Percentiles rank a stretch among this genome's conserved stretches.
Conservation (phyloP, 2,113 vertebrate genomes). For the Dipodomys ordii region DNA sequence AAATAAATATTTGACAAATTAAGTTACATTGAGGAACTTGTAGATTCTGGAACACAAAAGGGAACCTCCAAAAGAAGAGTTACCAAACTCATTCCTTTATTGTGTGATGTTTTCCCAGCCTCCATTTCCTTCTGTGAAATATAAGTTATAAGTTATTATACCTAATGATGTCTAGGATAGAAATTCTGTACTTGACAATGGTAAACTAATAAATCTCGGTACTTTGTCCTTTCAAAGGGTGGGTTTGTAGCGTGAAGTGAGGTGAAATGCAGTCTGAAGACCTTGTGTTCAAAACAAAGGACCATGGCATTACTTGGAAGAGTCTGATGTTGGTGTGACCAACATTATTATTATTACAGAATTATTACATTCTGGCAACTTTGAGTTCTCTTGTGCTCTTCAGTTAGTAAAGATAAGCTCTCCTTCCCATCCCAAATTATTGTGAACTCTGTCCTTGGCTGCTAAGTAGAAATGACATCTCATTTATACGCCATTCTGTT, state of each 20-base stretch:
- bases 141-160: slow-evolving; percentile 42
- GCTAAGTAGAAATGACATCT: slow-evolving; percentile 54
- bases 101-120: not conserved
- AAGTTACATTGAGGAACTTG: not conserved
- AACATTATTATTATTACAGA: slow-evolving; percentile 40
- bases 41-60: not conserved
- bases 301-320: slow-evolving; percentile 38
- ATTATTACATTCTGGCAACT: slow-evolving; percentile 68
- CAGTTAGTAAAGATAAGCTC: slow-evolving; percentile 37
- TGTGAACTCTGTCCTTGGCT: slow-evolving; percentile 49
- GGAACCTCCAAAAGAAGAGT: not conserved
- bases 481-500: slow-evolving; percentile 28
- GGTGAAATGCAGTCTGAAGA: slow-evolving; percentile 68
- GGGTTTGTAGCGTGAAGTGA: slow-evolving; percentile 58
- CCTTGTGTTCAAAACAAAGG: slow-evolving; percentile 53
- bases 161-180: slow-evolving; percentile 12
- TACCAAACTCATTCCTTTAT: slow-evolving; percentile 2
- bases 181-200: slow-evolving; percentile 28
- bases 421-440: slow-evolving; percentile 56
- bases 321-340: slow-evolving; percentile 57
- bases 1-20: slow-evolving; percentile 33
- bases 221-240: slow-evolving; percentile 27
- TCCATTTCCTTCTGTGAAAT: slow-evolving; percentile 65
- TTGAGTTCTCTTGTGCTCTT: slow-evolving; percentile 1
- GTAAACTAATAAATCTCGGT: slow-evolving; percentile 65